Conservation (phyloP, 2,113 vertebrate species). For the Cheirogaleus medius region DNA sequence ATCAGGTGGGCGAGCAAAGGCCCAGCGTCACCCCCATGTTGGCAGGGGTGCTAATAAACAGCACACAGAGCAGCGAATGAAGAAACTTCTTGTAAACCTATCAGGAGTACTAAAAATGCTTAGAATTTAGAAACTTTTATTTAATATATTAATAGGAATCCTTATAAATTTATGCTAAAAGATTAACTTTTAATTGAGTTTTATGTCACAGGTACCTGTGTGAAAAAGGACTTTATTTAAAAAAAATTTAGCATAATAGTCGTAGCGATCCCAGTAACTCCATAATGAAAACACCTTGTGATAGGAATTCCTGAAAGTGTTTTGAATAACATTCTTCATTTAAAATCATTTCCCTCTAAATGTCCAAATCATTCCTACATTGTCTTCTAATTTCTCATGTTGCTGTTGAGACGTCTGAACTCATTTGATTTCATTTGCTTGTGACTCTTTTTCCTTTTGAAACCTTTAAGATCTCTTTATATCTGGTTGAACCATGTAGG, state of each 20-base stretch:
- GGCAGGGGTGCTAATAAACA: too few relatives aligned
- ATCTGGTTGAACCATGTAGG: neutral
- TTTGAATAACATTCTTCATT: neutral
- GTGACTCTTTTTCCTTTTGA: neutral
- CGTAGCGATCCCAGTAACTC: neutral
- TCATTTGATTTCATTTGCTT: neutral
- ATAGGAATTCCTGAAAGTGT: neutral
- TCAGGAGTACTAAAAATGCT: neutral
- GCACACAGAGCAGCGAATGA: neutral
- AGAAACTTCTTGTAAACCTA: neutral
- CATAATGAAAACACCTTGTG: neutral
- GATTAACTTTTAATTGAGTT: neutral
- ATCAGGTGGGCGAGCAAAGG: neutral
- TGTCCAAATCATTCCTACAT: accelerated
- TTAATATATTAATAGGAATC: neutral
- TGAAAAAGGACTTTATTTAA: neutral
- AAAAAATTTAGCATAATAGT: neutral
- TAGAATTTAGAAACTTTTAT: neutral
- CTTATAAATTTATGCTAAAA: neutral
- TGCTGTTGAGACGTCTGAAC: neutral
- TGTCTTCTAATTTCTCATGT: neutral
- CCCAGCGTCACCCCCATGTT: accelerated
- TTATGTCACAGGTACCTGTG: neutral
- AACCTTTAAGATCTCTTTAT: neutral
- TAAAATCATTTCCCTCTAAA: neutral